A percentile compares a stretch with the other conserved stretches of the same genome.
Conservation (phyloP, 2,797 vertebrate species). For the Bryconaethiops microstoma region DNA sequence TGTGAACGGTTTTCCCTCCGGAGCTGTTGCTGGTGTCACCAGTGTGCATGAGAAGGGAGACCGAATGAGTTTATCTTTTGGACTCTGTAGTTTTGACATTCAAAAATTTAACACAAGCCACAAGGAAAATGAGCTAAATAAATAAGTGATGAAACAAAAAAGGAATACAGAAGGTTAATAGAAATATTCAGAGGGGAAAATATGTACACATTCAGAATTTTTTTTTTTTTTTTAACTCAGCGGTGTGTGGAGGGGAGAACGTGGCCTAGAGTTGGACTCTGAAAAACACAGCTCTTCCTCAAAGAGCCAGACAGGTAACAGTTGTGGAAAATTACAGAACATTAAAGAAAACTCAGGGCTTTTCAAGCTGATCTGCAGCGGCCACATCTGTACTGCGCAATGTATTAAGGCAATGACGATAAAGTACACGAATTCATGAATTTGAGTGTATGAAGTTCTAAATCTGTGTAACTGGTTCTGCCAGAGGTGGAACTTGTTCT, state of each 20-base stretch:
- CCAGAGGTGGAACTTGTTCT: too few species aligned
- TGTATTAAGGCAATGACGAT: too few species aligned
- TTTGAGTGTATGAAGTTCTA: too few species aligned
- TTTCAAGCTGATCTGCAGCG: too few species aligned
- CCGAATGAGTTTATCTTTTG: not conserved
- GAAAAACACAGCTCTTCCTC: not conserved
- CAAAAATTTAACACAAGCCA: not conserved
- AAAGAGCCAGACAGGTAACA: not conserved
- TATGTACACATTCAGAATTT: not conserved
- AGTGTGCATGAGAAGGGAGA: not conserved
- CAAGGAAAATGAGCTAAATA: not conserved
- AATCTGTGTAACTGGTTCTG: too few species aligned
- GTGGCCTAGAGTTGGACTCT: not conserved
- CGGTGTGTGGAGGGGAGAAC: not conserved
- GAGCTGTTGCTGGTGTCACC: not conserved
- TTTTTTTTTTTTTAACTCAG: not conserved
- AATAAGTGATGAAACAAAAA: not conserved
- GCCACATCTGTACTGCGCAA: too few species aligned
- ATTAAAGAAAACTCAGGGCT: too few species aligned
- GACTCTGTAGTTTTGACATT: slow-evolving; percentile 6
- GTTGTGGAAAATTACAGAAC: too few species aligned
- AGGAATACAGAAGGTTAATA: not conserved
- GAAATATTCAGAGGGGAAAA: not conserved
- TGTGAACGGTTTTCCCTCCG: not conserved
- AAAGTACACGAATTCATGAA: too few species aligned